phyloP scores from a whole-genome alignment of 1,140 invertebrate species.

The Euwallacea fornicatus region DNA sequence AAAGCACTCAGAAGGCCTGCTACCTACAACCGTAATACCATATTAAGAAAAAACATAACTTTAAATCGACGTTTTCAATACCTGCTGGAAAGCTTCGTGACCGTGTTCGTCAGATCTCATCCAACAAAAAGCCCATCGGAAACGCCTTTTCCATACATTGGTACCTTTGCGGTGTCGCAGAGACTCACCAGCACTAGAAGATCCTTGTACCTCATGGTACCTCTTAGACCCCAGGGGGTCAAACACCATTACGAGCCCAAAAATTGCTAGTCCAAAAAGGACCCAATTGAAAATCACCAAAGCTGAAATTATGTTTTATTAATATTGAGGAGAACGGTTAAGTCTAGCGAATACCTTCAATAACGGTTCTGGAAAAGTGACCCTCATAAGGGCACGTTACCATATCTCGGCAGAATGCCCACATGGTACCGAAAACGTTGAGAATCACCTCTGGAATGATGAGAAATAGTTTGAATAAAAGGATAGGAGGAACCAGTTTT shows the following conservation, averaged over 20 bases:
- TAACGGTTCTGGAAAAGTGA: slow-evolving; percentile 70
- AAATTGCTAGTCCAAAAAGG: slow-evolving; percentile 70
- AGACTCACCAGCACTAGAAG: slow-evolving; percentile 58
- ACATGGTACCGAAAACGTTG: slow-evolving; percentile 79
- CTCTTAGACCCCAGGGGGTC: slow-evolving; percentile 75
- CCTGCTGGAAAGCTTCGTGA: slow-evolving; percentile 80
- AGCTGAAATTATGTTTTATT: slow-evolving; percentile 55
- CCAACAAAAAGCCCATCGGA: slow-evolving; percentile 80
- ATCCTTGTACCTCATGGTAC: slow-evolving; percentile 61
- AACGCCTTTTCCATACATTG: slow-evolving; percentile 69
- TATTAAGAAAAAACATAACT: too few relatives aligned
- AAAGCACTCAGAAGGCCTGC: slow-evolving; percentile 76
- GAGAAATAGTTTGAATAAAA: slow-evolving; percentile 69
- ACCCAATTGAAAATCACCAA: slow-evolving; percentile 82
- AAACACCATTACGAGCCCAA: slow-evolving; percentile 76
- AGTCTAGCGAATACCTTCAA: slow-evolving; percentile 60
- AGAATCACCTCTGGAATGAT: slow-evolving; percentile 74
- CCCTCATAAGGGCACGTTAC: slow-evolving; percentile 67
- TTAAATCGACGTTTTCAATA: slow-evolving; percentile 45
- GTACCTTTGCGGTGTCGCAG: slow-evolving; percentile 64
- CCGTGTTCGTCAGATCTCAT: slow-evolving; percentile 75
- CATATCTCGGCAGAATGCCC: slow-evolving; percentile 70
- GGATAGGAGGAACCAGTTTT: slow-evolving; percentile 65
- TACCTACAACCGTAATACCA: slow-evolving; percentile 16
- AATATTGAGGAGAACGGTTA: neutral